A percentile compares a stretch with the other conserved stretches of the same genome.
Evolutionary conservation across 2,113 vertebrate species (phyloP).

Genomic region (Cynoglossus semilaevis): DNA sequence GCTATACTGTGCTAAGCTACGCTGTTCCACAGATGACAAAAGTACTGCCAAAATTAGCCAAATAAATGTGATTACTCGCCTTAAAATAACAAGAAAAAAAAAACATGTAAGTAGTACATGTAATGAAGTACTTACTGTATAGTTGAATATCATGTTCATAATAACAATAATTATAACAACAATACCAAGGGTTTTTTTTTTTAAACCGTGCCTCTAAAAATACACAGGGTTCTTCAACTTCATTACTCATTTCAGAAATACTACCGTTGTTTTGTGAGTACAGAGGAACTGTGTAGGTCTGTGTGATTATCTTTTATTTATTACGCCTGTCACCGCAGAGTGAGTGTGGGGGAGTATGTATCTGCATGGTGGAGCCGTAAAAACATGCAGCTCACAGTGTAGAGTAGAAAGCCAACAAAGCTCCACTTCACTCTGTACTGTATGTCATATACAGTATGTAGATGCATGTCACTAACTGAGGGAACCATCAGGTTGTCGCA

Average conservation of each 20-base stretch:
- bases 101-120: no score
- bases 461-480: conserved; percentile 17
- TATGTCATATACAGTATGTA: not conserved
- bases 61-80: no score
- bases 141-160: no score
- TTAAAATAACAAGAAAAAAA: no score
- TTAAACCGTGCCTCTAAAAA: no score
- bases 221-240: no score
- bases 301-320: conserved; percentile 56
- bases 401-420: not conserved
- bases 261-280: conserved; percentile 37
- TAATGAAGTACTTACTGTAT: no score
- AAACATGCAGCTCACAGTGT: conserved; percentile 18
- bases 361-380: conserved; percentile 17
- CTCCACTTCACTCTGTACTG: conserved; percentile 6
- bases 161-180: no score
- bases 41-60: no score
- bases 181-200: no score
- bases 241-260: conserved; percentile 9
- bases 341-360: conserved; percentile 33
- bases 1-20: no score
- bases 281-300: conserved; percentile 32
- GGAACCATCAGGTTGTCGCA: conserved; percentile 12
- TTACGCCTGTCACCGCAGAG: conserved; percentile 39
- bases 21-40: no score